These are phyloP conservation scores for Dugesia japonica DNA, from an alignment of 2,888 invertebrate species.

Conservation along the genomic window DNA sequence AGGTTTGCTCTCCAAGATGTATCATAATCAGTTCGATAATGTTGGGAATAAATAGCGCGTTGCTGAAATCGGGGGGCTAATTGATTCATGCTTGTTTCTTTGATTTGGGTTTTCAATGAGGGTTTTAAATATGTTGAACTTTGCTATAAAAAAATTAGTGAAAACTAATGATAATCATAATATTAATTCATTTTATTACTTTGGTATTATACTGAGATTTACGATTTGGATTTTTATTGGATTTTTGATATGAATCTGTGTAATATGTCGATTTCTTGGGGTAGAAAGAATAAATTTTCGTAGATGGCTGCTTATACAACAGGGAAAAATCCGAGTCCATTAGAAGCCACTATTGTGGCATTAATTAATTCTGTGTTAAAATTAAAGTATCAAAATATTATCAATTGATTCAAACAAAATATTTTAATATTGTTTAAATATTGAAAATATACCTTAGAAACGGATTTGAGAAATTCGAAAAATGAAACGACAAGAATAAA, in stretches of 20 bases:
- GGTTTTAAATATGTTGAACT: neutral
- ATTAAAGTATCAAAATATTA: neutral
- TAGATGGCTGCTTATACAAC: neutral
- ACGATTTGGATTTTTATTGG: neutral
- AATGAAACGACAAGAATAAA: too few species aligned
- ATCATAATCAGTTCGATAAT: constrained; percentile 15
- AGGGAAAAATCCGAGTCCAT: constrained; percentile 1
- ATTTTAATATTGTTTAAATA: too few species aligned
- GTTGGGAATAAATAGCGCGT: neutral
- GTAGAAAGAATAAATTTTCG: neutral
- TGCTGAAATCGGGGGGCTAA: neutral
- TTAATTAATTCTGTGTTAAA: too few species aligned
- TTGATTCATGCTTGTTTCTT: neutral
- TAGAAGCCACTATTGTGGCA: neutral
- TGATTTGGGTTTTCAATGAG: neutral
- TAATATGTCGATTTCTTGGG: neutral
- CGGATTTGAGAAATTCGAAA: too few species aligned
- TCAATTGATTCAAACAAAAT: too few species aligned
- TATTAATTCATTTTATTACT: too few species aligned
- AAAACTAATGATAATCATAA: too few species aligned
- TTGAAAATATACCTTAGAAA: too few species aligned
- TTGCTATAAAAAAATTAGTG: neutral
- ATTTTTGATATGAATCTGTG: neutral
- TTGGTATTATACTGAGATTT: neutral
- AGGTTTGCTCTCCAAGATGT: neutral